Evolutionary conservation across 2,797 vertebrate genomes (phyloP).

Genomic region (Cichlasoma orientale): DNA sequence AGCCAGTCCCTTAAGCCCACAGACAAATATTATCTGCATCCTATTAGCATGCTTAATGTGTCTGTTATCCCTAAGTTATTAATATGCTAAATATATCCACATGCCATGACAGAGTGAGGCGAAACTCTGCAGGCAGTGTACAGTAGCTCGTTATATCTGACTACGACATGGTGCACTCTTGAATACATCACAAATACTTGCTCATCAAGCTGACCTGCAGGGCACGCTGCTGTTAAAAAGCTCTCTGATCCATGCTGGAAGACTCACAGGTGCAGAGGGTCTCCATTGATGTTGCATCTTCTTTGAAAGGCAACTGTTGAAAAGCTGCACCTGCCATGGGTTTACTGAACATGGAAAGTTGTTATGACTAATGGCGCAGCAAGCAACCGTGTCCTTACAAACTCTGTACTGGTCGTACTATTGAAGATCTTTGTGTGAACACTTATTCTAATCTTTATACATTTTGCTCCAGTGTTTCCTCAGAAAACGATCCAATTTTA

Average conservation of each 20-base stretch:
- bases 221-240: conserved; percentile 27
- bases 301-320: background rate
- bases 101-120: conserved; percentile 34
- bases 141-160: conserved; percentile 55
- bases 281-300: background rate
- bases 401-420: background rate
- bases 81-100: conserved; percentile 56
- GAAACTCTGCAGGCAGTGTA: conserved; percentile 44
- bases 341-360: background rate
- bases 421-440: background rate
- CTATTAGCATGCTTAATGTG: conserved; percentile 53
- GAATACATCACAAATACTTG: conserved; percentile 61
- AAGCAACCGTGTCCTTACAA: background rate
- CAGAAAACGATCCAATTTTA: background rate
- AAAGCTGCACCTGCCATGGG: background rate
- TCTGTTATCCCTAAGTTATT: conserved; percentile 50
- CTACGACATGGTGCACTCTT: conserved; percentile 34
- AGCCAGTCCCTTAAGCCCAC: conserved; percentile 1
- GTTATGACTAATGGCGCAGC: background rate
- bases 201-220: conserved; percentile 61
- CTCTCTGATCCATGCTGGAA: conserved; percentile 29
- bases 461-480: background rate
- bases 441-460: background rate
- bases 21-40: conserved; percentile 42
- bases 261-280: background rate